A percentile compares a stretch with the other conserved stretches of the same genome.
Evolutionary conservation across 30 jellyfish, hydroid and myxozoan genomes (phyloP).

Genomic region (Aurelia sp.): DNA sequence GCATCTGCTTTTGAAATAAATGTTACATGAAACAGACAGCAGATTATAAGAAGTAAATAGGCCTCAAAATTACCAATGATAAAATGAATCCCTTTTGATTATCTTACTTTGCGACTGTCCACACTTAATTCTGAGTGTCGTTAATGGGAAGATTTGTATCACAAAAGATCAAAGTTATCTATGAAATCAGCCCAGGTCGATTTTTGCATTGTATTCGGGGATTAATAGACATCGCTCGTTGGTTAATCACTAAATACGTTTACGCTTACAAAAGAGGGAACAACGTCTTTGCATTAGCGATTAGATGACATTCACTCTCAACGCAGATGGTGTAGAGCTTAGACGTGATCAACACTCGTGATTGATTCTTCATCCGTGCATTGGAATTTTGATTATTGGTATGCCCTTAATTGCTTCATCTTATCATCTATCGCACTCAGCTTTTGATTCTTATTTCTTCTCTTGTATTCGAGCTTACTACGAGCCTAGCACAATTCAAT

Average conservation of each 20-base stretch:
- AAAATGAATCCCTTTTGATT: background rate
- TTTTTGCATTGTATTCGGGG: conserved; percentile 56
- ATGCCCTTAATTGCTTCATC: too few species aligned
- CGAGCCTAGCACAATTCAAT: too few species aligned
- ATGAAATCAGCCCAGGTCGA: conserved; percentile 56
- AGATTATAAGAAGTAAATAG: too few species aligned
- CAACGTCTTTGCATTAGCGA: conserved; percentile 59
- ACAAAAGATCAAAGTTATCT: conserved; percentile 47
- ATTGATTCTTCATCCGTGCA: conserved; percentile 11
- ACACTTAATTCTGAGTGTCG: conserved; percentile 3
- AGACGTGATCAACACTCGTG: conserved; percentile 56
- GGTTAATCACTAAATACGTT: conserved; percentile 55
- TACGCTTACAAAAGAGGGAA: conserved; percentile 38
- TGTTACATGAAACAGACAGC: too few species aligned
- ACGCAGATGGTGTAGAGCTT: conserved; percentile 57
- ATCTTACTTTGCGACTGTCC: background rate
- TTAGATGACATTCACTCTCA: conserved; percentile 37
- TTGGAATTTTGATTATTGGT: conserved; percentile 12
- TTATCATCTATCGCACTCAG: too few species aligned
- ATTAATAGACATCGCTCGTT: conserved; percentile 57
- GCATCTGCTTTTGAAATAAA: too few species aligned
- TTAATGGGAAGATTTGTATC: conserved; percentile 49
- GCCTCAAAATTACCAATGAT: background rate
- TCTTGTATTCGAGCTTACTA: too few species aligned
- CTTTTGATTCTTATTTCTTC: too few species aligned